Evolutionary conservation across 2,797 vertebrate species (phyloP).

Genomic region (Betta splendens): DNA sequence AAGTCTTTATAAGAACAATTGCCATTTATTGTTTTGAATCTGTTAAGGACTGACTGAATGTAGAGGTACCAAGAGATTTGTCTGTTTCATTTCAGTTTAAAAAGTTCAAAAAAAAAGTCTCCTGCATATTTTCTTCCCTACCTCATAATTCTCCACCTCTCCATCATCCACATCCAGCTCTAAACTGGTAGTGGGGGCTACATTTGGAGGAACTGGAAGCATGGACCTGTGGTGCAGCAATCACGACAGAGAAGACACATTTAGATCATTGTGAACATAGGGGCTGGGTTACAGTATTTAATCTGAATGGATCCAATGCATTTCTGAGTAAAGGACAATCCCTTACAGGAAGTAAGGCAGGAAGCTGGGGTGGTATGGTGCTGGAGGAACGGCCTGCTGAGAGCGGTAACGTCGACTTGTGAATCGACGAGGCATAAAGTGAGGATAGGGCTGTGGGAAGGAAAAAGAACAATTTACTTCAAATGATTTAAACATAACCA

Average conservation of each 20-base stretch:
- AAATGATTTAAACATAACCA: background rate
- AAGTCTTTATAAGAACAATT: background rate
- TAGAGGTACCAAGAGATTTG: too few relatives aligned
- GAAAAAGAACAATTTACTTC: background rate
- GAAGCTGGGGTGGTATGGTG: conserved; percentile 94
- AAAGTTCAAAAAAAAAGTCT: too few relatives aligned
- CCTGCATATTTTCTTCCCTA: conserved; percentile 47
- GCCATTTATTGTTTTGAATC: background rate
- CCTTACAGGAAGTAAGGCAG: conserved; percentile 98
- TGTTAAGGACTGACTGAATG: background rate
- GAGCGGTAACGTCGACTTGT: conserved; percentile 91
- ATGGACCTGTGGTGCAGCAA: conserved; percentile 85
- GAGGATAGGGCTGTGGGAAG: conserved; percentile 88
- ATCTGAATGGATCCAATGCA: background rate
- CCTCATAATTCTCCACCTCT: conserved; percentile 99
- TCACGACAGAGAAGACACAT: background rate
- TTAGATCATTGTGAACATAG: background rate
- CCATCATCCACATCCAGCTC: conserved; percentile 98
- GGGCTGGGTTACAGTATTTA: background rate
- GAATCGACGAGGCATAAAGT: conserved; percentile 95
- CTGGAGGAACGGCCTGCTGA: conserved; percentile 91
- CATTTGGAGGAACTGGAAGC: conserved; percentile 93
- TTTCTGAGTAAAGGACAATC: background rate
- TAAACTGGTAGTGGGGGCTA: conserved; percentile 93
- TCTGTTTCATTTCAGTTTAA: too few relatives aligned